These are phyloP conservation scores for Leucopsar rothschildi DNA, from an alignment of 2,113 vertebrate species.

Conservation along the genomic window DNA sequence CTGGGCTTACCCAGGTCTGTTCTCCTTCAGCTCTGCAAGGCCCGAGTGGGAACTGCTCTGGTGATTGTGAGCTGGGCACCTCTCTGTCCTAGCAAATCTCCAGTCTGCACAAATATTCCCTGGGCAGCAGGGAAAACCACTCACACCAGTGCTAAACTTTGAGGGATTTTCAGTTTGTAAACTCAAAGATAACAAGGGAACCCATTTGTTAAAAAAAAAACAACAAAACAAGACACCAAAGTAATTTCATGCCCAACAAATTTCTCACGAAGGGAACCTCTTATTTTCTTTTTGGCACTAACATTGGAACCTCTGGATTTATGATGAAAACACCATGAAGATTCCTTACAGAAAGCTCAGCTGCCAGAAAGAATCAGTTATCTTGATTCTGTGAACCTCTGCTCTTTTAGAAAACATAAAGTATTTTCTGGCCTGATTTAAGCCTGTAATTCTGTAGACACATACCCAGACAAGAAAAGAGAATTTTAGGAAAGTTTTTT, in stretches of 20 bases:
- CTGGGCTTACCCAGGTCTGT: neutral
- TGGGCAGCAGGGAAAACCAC: neutral
- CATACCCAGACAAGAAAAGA: neutral
- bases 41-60: neutral
- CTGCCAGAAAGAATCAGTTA: neutral
- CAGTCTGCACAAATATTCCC: neutral
- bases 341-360: neutral
- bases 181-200: neutral
- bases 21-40: neutral
- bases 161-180: neutral
- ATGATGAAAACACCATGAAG: neutral
- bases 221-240: neutral
- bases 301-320: neutral
- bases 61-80: neutral
- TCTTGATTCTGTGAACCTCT: neutral
- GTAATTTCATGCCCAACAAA: neutral
- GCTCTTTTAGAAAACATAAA: neutral
- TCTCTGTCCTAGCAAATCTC: neutral
- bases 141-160: neutral
- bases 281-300: neutral
- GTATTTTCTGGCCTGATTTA: neutral
- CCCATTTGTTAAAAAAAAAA: neutral
- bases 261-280: neutral
- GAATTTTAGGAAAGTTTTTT: neutral
- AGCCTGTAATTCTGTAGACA: neutral